A percentile compares a stretch with the other conserved stretches of the same genome.
phyloP scores from a whole-genome alignment of 2,888 invertebrate genomes.

The Apotomis betuletana region DNA sequence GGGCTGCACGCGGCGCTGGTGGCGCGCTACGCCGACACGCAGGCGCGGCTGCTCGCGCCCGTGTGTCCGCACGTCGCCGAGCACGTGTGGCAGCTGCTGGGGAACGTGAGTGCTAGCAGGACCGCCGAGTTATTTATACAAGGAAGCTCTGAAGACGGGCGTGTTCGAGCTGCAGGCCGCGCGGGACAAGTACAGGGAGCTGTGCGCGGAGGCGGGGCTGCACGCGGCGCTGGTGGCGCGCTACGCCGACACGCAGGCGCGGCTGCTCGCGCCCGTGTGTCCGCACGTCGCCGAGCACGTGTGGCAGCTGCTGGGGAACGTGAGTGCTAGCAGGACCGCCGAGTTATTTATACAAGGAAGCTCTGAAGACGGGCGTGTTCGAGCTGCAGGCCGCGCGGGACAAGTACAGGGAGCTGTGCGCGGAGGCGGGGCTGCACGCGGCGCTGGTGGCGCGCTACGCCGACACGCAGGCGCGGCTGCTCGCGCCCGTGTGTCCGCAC shows the following conservation, averaged over 20 bases:
- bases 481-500: conserved; percentile 99
- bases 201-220: conserved; percentile 91
- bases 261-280: conserved; percentile 96
- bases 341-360: too few species aligned
- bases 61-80: conserved; percentile 99
- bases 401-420: conserved; percentile 95
- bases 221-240: conserved; percentile 87
- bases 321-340: conserved; percentile 83
- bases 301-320: conserved; percentile 93
- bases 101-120: conserved; percentile 88
- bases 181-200: conserved; percentile 96
- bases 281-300: conserved; percentile 98
- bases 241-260: conserved; percentile 94
- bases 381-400: conserved; percentile 96
- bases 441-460: conserved; percentile 90
- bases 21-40: conserved; percentile 91
- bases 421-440: conserved; percentile 90
- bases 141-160: conserved; percentile 95
- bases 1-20: conserved; percentile 91
- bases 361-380: conserved; percentile 94
- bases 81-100: conserved; percentile 94
- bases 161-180: conserved; percentile 98
- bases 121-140: too few species aligned
- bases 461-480: conserved; percentile 92
- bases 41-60: conserved; percentile 94